These are phyloP conservation scores for Chloroclystis v-ata DNA, from an alignment of 2,888 invertebrate genomes.

Conservation along the genomic window DNA sequence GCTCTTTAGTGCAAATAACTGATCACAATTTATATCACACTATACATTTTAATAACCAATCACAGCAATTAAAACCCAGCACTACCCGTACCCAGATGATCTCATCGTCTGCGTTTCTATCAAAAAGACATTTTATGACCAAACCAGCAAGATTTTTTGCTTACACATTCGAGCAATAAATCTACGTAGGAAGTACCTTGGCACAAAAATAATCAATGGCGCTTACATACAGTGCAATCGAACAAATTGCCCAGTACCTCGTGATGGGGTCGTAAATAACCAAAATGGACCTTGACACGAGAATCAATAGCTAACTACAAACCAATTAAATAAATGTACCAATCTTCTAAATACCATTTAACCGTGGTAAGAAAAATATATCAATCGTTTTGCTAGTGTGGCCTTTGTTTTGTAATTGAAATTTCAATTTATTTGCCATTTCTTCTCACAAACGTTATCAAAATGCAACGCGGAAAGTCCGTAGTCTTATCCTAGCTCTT, in stretches of 20 bases:
- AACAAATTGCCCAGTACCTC: slow-evolving; percentile 4
- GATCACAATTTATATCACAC: no score
- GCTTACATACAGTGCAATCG: slow-evolving; percentile 2
- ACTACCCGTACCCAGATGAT: neutral
- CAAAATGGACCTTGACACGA: slow-evolving; percentile 4
- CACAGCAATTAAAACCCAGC: neutral
- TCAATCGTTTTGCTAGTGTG: no score
- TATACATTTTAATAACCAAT: no score
- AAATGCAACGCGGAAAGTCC: no score
- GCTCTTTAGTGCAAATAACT: no score
- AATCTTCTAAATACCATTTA: neutral
- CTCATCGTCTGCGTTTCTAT: slow-evolving; percentile 18
- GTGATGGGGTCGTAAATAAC: slow-evolving; percentile 13
- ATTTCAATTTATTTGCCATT: no score
- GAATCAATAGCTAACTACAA: neutral
- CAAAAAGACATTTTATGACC: slow-evolving; percentile 27
- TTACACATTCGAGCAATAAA: neutral
- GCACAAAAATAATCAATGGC: slow-evolving; percentile 1
- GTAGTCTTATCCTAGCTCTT: no score
- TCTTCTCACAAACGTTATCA: no score
- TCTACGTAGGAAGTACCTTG: slow-evolving; percentile 33
- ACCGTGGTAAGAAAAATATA: no score
- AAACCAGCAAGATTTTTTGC: neutral
- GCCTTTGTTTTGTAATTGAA: no score
- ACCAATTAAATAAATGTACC: neutral